Evolutionary conservation across 2,113 vertebrate species (phyloP).

Genomic region (Pachypanchax playfairii): DNA sequence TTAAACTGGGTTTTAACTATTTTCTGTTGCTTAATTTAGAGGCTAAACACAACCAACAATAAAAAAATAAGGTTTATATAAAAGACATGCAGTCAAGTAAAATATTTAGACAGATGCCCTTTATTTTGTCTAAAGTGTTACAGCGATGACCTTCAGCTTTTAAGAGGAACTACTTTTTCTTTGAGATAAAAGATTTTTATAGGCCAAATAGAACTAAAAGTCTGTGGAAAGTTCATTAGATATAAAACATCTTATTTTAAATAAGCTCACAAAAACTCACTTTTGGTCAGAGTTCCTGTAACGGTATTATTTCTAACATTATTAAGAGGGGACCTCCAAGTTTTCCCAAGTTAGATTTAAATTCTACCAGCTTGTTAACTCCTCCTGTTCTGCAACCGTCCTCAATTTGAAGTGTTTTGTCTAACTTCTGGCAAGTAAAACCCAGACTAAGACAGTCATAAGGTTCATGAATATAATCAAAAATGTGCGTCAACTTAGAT

Average conservation of each 20-base stretch:
- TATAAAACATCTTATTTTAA: neutral
- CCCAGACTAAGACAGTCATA: neutral
- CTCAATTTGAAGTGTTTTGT: neutral
- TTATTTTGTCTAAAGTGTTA: neutral
- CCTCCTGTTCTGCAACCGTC: neutral
- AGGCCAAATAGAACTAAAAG: neutral
- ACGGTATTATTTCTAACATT: no score
- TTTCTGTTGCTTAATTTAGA: slow-evolving; percentile 30
- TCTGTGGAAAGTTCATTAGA: neutral
- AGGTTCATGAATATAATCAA: neutral
- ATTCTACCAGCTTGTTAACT: neutral
- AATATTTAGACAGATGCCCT: neutral
- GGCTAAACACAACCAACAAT: slow-evolving; percentile 12
- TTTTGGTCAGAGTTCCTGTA: no score
- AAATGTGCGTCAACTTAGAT: neutral
- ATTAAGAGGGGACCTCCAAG: no score
- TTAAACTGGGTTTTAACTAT: slow-evolving; percentile 51
- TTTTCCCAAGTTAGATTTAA: neutral
- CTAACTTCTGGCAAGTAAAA: slow-evolving; percentile 16
- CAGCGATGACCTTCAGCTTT: neutral
- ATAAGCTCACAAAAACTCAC: neutral
- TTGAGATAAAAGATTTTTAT: slow-evolving; percentile 6
- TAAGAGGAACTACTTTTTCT: neutral
- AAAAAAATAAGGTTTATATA: neutral
- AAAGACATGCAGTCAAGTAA: slow-evolving; percentile 7